These are phyloP conservation scores for Olivierus martensii DNA, from an alignment of 1,140 invertebrate species.

Conservation along the genomic window DNA sequence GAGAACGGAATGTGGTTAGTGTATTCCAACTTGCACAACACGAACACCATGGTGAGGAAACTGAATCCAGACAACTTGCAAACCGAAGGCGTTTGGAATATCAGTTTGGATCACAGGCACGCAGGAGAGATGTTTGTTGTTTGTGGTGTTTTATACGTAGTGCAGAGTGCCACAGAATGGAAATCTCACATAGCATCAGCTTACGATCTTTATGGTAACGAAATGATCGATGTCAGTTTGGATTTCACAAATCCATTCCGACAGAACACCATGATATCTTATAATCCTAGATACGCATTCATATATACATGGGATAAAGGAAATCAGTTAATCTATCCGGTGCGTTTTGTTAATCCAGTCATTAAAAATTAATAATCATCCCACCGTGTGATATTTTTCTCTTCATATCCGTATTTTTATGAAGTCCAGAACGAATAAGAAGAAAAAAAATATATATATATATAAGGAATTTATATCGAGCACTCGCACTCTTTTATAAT, in stretches of 20 bases:
- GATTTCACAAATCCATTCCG: constrained; percentile 81
- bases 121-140: constrained; percentile 89
- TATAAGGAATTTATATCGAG: too few relatives aligned
- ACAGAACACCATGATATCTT: constrained; percentile 78
- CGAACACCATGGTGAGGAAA: constrained; percentile 78
- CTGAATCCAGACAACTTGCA: constrained; percentile 38
- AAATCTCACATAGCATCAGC: constrained; percentile 74
- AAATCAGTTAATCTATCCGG: constrained; percentile 84
- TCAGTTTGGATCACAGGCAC: constrained; percentile 67
- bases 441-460: too few relatives aligned
- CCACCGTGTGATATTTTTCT: too few relatives aligned
- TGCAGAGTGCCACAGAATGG: constrained; percentile 65
- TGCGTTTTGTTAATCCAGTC: constrained; percentile 38
- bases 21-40: constrained; percentile 53
- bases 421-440: too few relatives aligned
- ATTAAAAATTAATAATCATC: too few relatives aligned
- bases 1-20: constrained; percentile 60
- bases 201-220: constrained; percentile 66
- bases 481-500: too few relatives aligned
- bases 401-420: too few relatives aligned
- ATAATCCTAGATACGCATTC: constrained; percentile 72
- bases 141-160: constrained; percentile 81
- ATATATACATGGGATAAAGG: constrained; percentile 89
- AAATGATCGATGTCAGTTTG: constrained; percentile 30
- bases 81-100: constrained; percentile 68